These are phyloP conservation scores for Hozukius guyotensis DNA, from an alignment of 2,797 vertebrate genomes.

Conservation along the genomic window DNA sequence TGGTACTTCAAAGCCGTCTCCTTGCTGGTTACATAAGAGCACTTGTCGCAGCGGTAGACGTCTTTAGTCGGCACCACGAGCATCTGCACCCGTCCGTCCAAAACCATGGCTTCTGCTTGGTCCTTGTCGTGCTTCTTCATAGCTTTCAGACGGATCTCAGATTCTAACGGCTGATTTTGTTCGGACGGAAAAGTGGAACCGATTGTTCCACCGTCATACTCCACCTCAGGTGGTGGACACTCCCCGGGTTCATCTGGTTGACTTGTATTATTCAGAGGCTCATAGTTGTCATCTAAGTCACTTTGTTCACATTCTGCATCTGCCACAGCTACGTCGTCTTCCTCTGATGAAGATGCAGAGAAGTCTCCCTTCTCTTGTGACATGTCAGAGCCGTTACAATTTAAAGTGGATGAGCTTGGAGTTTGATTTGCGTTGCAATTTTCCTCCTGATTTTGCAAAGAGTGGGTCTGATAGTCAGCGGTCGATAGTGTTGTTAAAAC, in stretches of 20 bases:
- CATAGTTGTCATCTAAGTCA: slow-evolving; percentile 39
- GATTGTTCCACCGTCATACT: background rate
- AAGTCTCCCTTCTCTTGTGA: slow-evolving; percentile 25
- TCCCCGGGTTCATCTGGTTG: slow-evolving; percentile 1
- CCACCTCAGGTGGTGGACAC: background rate
- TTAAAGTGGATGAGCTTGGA: background rate
- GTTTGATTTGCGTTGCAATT: slow-evolving; percentile 25
- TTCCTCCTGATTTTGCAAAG: slow-evolving; percentile 9
- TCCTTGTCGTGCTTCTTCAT: slow-evolving; percentile 91
- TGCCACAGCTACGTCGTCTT: slow-evolving; percentile 30
- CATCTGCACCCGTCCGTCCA: slow-evolving; percentile 95
- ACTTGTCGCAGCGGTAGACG: slow-evolving; percentile 85
- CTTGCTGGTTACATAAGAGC: slow-evolving; percentile 86
- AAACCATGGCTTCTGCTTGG: slow-evolving; percentile 89
- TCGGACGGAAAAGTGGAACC: background rate
- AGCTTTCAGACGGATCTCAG: slow-evolving; percentile 80
- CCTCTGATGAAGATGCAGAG: slow-evolving; percentile 51
- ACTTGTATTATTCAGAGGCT: slow-evolving; percentile 2
- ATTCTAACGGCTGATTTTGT: slow-evolving; percentile 41
- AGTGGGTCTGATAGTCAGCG: slow-evolving; percentile 44
- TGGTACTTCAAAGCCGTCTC: slow-evolving; percentile 87
- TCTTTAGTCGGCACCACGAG: slow-evolving; percentile 86
- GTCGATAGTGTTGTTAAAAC: slow-evolving; percentile 72
- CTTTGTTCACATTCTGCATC: slow-evolving; percentile 51
- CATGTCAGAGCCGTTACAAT: background rate